These are phyloP conservation scores for Leuciscus waleckii DNA, from an alignment of 2,797 vertebrate species.

Conservation along the genomic window DNA sequence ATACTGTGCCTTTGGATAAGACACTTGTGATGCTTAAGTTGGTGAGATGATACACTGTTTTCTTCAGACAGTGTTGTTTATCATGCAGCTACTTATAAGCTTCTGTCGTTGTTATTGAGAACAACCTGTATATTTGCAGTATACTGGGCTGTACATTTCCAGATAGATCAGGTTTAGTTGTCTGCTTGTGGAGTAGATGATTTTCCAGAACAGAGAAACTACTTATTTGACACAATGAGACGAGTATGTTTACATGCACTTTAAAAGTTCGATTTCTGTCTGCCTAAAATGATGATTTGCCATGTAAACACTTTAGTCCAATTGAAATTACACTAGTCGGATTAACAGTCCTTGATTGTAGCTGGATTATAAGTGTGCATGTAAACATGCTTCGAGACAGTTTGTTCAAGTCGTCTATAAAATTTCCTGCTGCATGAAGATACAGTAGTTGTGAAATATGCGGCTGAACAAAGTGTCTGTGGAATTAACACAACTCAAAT, in stretches of 20 bases:
- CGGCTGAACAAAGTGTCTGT: background rate
- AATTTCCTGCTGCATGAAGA: constrained; percentile 2
- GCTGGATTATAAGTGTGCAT: constrained; percentile 3
- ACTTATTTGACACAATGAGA: background rate
- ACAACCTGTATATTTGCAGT: constrained; percentile 15
- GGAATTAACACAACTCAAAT: background rate
- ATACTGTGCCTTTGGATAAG: constrained; percentile 82
- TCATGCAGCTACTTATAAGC: constrained; percentile 56
- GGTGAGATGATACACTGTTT: constrained; percentile 54
- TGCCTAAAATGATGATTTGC: background rate
- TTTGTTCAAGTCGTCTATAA: constrained; percentile 11
- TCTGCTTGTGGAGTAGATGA: constrained; percentile 21
- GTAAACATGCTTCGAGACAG: constrained; percentile 11
- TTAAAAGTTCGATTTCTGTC: background rate
- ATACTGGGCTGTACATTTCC: constrained; percentile 16
- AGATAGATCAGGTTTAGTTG: constrained; percentile 26
- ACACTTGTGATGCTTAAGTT: constrained; percentile 69
- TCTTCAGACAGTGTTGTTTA: constrained; percentile 22
- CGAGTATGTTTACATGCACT: background rate
- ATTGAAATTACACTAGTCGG: background rate
- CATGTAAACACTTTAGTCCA: background rate
- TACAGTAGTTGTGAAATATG: background rate
- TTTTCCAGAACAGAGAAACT: background rate
- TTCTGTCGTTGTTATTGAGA: constrained; percentile 59
- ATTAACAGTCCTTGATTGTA: background rate